Percentiles rank a stretch among this genome's conserved stretches.
Evolutionary conservation across 2,888 invertebrate species (phyloP).

Genomic region (Clepsis dumicolana): DNA sequence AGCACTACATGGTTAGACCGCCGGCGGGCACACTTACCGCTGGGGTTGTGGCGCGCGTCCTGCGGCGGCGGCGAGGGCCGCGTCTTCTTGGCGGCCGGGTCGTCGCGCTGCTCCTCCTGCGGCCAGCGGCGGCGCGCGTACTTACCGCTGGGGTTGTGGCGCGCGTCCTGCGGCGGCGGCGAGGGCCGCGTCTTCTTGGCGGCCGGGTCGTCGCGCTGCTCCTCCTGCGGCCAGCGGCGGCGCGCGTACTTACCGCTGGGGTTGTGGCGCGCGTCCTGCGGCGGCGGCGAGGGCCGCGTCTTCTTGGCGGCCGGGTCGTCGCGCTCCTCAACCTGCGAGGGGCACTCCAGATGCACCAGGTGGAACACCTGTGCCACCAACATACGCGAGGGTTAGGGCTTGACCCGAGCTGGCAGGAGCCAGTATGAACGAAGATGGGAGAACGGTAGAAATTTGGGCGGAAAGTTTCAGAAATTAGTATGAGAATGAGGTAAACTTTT

Average conservation of each 20-base stretch:
- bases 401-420: no score
- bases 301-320: slow-evolving; percentile 72
- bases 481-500: no score
- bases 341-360: slow-evolving; percentile 99
- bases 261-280: slow-evolving; percentile 55
- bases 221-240: slow-evolving; percentile 86
- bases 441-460: no score
- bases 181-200: slow-evolving; percentile 63
- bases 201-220: slow-evolving; percentile 72
- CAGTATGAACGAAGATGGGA: no score
- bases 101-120: slow-evolving; percentile 83
- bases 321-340: slow-evolving; percentile 88
- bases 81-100: slow-evolving; percentile 68
- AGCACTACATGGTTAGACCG: not conserved
- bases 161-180: slow-evolving; percentile 55
- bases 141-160: slow-evolving; percentile 52
- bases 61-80: slow-evolving; percentile 53
- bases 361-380: slow-evolving; percentile 95
- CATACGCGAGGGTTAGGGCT: no score
- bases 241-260: slow-evolving; percentile 42
- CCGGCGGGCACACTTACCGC: not conserved
- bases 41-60: slow-evolving; percentile 56
- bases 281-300: slow-evolving; percentile 55
- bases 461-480: no score
- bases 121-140: slow-evolving; percentile 72